A percentile compares a stretch with the other conserved stretches of the same genome.
phyloP scores from a whole-genome alignment of 2,113 vertebrate species.

The Tenrec ecaudatus region DNA sequence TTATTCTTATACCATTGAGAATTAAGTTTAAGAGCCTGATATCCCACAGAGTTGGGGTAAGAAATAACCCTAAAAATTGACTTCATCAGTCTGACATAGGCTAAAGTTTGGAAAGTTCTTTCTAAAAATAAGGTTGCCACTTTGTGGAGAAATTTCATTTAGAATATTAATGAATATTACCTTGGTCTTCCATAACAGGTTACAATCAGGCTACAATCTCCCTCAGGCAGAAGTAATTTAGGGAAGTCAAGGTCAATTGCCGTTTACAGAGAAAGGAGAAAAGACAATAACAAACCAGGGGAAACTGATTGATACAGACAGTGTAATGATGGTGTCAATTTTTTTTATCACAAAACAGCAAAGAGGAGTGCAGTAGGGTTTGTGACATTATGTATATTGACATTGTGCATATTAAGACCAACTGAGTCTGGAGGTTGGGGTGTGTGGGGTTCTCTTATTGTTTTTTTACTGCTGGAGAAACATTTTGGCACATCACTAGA shows the following conservation, averaged over 20 bases:
- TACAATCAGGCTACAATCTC: background rate
- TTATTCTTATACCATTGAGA: background rate
- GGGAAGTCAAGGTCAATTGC: constrained; percentile 19
- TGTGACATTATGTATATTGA: background rate
- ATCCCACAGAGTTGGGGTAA: background rate
- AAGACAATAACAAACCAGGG: background rate
- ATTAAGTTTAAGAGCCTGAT: constrained; percentile 31
- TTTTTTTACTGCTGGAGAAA: background rate
- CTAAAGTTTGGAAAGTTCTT: constrained; percentile 19
- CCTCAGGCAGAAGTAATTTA: background rate
- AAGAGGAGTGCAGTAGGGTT: background rate
- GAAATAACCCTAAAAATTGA: constrained; percentile 30
- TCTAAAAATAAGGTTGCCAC: background rate
- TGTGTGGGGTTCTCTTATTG: background rate
- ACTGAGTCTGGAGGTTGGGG: background rate
- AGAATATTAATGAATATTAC: constrained; percentile 22
- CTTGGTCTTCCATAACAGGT: background rate
- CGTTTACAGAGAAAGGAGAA: constrained; percentile 15
- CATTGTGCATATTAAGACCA: background rate
- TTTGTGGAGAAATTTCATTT: constrained; percentile 45
- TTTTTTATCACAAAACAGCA: background rate
- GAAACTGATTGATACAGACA: background rate
- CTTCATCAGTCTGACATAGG: background rate
- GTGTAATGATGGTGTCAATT: background rate
- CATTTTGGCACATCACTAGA: background rate